Conservation (phyloP, 1,140 invertebrate genomes). For the Apis laboriosa region DNA sequence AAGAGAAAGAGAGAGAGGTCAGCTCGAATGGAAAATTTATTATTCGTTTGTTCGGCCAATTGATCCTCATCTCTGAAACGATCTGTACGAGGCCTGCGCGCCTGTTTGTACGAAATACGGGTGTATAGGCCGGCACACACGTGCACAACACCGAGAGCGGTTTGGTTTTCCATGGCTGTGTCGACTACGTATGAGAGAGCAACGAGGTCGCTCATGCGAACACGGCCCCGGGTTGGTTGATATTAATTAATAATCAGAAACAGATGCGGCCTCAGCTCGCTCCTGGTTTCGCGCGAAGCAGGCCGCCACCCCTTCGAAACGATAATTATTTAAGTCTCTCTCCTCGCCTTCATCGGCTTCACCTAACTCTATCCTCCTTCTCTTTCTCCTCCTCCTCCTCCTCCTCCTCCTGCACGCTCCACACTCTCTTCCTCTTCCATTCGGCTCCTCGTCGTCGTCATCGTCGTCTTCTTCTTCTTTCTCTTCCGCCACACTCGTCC, state of each 20-base stretch:
- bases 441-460: too few relatives aligned
- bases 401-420: neutral
- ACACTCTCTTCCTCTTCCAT: too few relatives aligned
- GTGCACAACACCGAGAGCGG: neutral
- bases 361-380: slow-evolving; percentile 4
- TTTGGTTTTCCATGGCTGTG: slow-evolving; percentile 6
- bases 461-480: too few relatives aligned
- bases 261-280: slow-evolving; percentile 74
- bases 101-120: too few relatives aligned
- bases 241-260: slow-evolving; percentile 81
- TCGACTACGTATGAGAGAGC: slow-evolving; percentile 55
- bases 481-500: too few relatives aligned
- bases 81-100: neutral
- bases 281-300: slow-evolving; percentile 49
- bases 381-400: slow-evolving; percentile 8
- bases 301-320: slow-evolving; percentile 60
- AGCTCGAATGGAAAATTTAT: too few relatives aligned
- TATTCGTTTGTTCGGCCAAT: neutral
- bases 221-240: slow-evolving; percentile 72
- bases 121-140: neutral
- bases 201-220: slow-evolving; percentile 67
- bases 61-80: neutral
- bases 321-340: slow-evolving; percentile 77
- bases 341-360: slow-evolving; percentile 52
- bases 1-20: too few relatives aligned